phyloP scores from a whole-genome alignment of 2,888 invertebrate genomes.

The Thymelicus lineola region DNA sequence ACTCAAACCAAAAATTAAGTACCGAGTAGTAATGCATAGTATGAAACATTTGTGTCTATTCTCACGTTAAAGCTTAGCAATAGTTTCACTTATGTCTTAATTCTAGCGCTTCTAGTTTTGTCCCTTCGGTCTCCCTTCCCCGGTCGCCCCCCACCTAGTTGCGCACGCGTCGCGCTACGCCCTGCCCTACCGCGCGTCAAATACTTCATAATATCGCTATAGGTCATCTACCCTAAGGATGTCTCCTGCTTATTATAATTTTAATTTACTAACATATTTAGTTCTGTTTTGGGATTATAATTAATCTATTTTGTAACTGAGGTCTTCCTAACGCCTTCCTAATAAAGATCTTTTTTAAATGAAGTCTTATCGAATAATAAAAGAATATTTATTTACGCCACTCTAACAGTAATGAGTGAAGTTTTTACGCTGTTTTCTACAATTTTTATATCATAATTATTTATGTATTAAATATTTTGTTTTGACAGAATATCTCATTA shows the following conservation, averaged over 20 bases:
- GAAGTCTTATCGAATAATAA: too few species aligned
- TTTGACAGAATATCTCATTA: too few species aligned
- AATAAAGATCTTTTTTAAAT: too few species aligned
- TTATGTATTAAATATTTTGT: too few species aligned
- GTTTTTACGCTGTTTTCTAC: not conserved
- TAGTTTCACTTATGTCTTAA: constrained; percentile 46
- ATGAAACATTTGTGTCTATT: not conserved
- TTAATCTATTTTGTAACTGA: too few species aligned
- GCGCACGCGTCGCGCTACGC: constrained; percentile 69
- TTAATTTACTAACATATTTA: too few species aligned
- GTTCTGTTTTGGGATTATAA: too few species aligned
- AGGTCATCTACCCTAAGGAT: constrained; percentile 61
- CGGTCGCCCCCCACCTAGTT: constrained; percentile 44
- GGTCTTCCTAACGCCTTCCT: too few species aligned
- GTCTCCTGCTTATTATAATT: not conserved
- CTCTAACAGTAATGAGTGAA: not conserved
- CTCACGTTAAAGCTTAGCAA: not conserved
- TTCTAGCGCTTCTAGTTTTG: constrained; percentile 57
- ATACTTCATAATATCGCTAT: constrained; percentile 66
- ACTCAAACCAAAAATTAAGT: too few species aligned
- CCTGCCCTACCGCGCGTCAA: constrained; percentile 63
- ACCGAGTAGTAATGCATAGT: too few species aligned
- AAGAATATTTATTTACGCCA: too few species aligned
- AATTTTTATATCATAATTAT: not conserved
- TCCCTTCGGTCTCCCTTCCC: constrained; percentile 60